Base-by-base conservation (phyloP, 2,888 invertebrate genomes). In the Cyclophora albipunctata region DNA sequence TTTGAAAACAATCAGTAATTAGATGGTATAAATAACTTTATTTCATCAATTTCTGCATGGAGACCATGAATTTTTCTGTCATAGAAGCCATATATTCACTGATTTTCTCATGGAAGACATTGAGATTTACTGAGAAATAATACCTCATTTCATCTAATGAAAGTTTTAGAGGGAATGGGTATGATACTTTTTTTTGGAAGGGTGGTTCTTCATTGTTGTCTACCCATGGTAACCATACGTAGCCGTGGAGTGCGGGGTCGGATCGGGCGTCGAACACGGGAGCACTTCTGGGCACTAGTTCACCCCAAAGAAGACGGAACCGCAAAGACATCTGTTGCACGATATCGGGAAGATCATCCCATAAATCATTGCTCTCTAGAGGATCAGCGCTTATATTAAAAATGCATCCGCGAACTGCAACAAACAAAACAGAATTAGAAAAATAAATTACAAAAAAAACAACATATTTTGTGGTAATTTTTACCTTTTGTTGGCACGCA, bases 381-480 rank as follows among this genome's bases (percentile, higher is more conserved):
- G 78, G 77, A 54, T 78, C 77, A 2, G 60, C 65, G 41, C 58
- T 73, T 41, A 79, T 55, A 50, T 79, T 73, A 50, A 63, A 78
- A 0, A 79, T 64, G 49, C 75, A 78, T 33, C 76, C 78, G 63
- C 74, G 77, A 3, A 7, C 76, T 80, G 70, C 53, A 75, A 67
- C 37, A 47, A 37, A 55, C 33, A 47, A 44, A 34, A 43, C 20
- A 2, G 4, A 34, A 46, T 6, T 6, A 40, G 40, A 34, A 35
- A 60, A 57, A 60, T 20, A 20, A 20, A 20, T 1, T 20, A 20
- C 20, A 1, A 1, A 20, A 20, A 20, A 20, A 20, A 20, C 20
- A 20, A 20, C 20, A 20, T 20, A 20, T 20, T 20, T 20, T 20
- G 20, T 20, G 20, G 20, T 20, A 20, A 20, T 20, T 20, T 20